phyloP scores from a whole-genome alignment of 2,888 invertebrate genomes.

The Calameuta pallipes region DNA sequence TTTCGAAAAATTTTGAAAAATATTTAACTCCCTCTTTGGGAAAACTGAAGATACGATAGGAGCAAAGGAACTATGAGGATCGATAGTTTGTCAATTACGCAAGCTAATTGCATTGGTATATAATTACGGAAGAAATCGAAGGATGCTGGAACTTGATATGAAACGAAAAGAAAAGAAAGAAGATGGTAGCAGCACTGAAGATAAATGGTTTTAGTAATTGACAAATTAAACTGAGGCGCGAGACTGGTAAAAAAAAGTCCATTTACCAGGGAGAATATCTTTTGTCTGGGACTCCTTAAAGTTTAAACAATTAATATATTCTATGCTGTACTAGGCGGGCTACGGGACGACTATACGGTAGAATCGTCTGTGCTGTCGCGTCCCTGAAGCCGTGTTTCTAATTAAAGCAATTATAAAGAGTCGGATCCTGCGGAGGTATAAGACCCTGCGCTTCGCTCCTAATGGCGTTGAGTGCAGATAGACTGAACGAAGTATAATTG shows the following conservation, averaged over 20 bases:
- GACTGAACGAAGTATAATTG: constrained; percentile 40
- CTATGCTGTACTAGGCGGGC: background rate
- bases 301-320: background rate
- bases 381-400: constrained; percentile 27
- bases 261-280: background rate
- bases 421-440: constrained; percentile 7
- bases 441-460: constrained; percentile 22
- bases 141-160: constrained; percentile 20
- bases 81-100: constrained; percentile 25
- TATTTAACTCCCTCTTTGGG: background rate
- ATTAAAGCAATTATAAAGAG: constrained; percentile 45
- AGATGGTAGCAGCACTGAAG: constrained; percentile 25
- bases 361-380: background rate
- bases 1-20: background rate
- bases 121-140: constrained; percentile 3
- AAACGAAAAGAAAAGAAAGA: constrained; percentile 32
- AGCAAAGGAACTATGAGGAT: constrained; percentile 9
- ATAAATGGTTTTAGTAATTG: constrained; percentile 40
- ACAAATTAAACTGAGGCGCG: constrained; percentile 34
- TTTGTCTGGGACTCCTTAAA: background rate
- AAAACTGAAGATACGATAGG: background rate
- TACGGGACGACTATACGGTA: background rate
- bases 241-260: background rate
- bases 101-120: constrained; percentile 42
- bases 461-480: constrained; percentile 1